Conservation (phyloP, 1,140 invertebrate genomes). For the Propsilocerus akamusi region DNA sequence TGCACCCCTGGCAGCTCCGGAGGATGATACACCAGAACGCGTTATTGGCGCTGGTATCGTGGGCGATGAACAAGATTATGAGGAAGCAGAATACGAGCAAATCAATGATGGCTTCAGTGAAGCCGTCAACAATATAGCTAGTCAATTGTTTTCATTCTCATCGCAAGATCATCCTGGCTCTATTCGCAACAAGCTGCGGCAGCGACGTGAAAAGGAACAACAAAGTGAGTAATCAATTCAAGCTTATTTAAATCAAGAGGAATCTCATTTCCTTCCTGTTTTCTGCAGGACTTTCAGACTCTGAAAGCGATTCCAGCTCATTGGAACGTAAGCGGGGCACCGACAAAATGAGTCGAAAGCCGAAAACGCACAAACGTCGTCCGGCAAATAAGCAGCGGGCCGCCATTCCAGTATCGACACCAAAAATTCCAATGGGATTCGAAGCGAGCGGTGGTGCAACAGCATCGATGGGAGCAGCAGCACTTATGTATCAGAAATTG, state of each 20-base stretch:
- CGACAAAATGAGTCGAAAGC: conserved; percentile 47
- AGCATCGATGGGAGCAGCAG: neutral
- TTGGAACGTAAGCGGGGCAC: conserved; percentile 44
- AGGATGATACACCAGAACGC: conserved; percentile 30
- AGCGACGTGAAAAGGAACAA: conserved; percentile 40
- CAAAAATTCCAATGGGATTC: conserved; percentile 46
- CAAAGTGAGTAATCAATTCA: conserved; percentile 29
- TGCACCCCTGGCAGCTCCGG: conserved; percentile 63
- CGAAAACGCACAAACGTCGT: conserved; percentile 50
- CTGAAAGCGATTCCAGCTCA: conserved; percentile 54
- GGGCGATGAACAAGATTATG: conserved; percentile 12
- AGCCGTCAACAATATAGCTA: neutral
- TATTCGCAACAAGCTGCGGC: conserved; percentile 25
- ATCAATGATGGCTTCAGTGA: conserved; percentile 13
- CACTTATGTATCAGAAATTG: conserved; percentile 17
- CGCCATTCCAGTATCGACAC: conserved; percentile 67
- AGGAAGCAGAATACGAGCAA: conserved; percentile 23
- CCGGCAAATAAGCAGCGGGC: conserved; percentile 53
- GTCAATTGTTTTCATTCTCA: conserved; percentile 3
- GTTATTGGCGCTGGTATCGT: neutral
- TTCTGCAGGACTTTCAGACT: conserved; percentile 54
- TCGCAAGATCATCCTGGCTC: neutral
- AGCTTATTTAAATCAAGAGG: neutral
- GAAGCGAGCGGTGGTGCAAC: neutral
- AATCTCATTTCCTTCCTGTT: conserved; percentile 6